Evolutionary conservation across 2,113 vertebrate species (phyloP).

Genomic region (Muscicapa adusta): DNA sequence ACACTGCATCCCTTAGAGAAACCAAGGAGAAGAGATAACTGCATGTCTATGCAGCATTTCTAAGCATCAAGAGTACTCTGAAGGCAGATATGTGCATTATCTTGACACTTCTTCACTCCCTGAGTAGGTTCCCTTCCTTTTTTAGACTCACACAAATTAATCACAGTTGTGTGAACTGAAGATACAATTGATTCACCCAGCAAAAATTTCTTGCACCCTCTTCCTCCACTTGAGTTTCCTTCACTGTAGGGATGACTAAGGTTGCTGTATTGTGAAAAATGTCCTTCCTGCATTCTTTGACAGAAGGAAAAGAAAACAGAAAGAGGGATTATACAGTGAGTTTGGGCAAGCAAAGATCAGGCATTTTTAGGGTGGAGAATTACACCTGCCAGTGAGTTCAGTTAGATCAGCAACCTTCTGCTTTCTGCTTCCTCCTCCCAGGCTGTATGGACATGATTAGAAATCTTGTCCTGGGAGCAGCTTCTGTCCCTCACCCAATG

Average conservation of each 20-base stretch:
- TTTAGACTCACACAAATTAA: background rate
- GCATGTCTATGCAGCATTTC: background rate
- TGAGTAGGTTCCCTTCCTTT: background rate
- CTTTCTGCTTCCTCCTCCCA: background rate
- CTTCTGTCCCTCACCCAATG: background rate
- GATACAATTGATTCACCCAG: background rate
- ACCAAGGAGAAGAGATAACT: background rate
- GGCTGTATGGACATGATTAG: too few species aligned
- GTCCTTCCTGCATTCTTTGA: background rate
- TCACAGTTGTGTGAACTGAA: background rate
- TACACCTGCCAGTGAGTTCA: background rate
- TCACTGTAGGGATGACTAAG: background rate
- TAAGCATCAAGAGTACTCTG: background rate
- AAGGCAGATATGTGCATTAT: background rate
- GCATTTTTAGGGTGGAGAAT: background rate
- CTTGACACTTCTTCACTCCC: background rate
- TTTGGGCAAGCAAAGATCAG: background rate
- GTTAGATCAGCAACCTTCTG: background rate
- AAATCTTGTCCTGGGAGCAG: background rate
- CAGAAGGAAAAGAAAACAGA: background rate
- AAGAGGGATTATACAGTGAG: background rate
- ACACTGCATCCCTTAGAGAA: background rate
- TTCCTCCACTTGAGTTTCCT: background rate
- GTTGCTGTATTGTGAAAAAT: background rate
- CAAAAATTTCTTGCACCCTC: background rate